Evolutionary conservation across 2,113 vertebrate genomes (phyloP).

Genomic region (Paramisgurnus dabryanus): DNA sequence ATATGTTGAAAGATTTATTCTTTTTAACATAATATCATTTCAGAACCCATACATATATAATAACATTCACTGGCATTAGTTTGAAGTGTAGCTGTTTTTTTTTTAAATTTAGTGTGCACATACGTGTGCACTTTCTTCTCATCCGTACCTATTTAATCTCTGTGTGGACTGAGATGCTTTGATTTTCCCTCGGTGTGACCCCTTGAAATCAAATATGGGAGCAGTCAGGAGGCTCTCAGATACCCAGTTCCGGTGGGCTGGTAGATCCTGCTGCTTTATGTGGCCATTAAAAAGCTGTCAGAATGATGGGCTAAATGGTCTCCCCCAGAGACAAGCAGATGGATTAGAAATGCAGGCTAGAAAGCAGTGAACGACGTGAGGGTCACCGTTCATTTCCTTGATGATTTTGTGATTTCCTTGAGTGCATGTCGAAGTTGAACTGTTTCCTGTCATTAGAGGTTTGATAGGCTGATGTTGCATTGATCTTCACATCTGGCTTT

Average conservation of each 20-base stretch:
- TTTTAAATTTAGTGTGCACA: too few relatives aligned
- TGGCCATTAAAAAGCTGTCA: constrained; percentile 45
- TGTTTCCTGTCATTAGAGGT: constrained; percentile 5
- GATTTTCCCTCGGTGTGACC: constrained; percentile 21
- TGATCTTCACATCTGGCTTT: constrained; percentile 18
- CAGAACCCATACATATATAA: neutral
- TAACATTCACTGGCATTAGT: neutral
- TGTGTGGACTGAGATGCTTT: constrained; percentile 17
- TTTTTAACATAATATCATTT: neutral
- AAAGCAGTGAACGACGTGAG: constrained; percentile 16
- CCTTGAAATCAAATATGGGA: constrained; percentile 39
- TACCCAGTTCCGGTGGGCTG: constrained; percentile 17
- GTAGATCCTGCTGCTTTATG: constrained; percentile 45
- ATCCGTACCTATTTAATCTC: constrained; percentile 18
- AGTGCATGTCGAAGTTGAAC: constrained; percentile 30
- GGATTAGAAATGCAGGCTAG: constrained; percentile 6
- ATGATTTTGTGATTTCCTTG: constrained; percentile 38
- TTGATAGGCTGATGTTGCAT: neutral
- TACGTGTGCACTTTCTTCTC: constrained; percentile 20
- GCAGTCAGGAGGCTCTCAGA: constrained; percentile 30
- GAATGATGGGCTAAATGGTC: constrained; percentile 36
- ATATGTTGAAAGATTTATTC: too few relatives aligned
- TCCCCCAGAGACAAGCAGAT: constrained; percentile 21
- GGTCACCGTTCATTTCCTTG: constrained; percentile 36
- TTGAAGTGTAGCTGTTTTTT: neutral